phyloP scores from a whole-genome alignment of 1,140 invertebrate species.

The Sycophila sp. region DNA sequence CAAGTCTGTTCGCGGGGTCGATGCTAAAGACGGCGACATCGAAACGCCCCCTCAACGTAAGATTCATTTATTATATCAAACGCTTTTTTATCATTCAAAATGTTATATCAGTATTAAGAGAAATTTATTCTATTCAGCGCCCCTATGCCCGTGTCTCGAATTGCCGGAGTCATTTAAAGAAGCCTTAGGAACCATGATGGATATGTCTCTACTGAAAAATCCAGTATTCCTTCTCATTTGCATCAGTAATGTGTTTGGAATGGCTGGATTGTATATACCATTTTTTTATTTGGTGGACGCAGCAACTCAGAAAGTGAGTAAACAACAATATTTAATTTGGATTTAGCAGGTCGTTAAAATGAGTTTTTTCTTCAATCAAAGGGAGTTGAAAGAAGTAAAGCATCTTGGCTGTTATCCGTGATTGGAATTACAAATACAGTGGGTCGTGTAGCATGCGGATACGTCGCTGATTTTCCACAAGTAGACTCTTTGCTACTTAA shows the following conservation, averaged over 20 bases:
- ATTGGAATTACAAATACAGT: constrained; percentile 96
- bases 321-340: too few species aligned
- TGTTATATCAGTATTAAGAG: neutral
- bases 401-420: constrained; percentile 90
- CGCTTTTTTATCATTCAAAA: neutral
- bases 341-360: neutral
- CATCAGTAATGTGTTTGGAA: constrained; percentile 93
- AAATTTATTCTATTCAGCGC: constrained; percentile 50
- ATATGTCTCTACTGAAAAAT: constrained; percentile 88
- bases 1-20: constrained; percentile 70
- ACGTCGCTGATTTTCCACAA: constrained; percentile 84
- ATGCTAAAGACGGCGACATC: constrained; percentile 71
- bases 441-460: constrained; percentile 88
- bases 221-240: constrained; percentile 93
- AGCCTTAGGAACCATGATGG: constrained; percentile 91
- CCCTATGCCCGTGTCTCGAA: constrained; percentile 80
- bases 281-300: constrained; percentile 93
- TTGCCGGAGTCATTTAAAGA: constrained; percentile 84
- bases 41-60: constrained; percentile 76
- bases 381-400: constrained; percentile 78
- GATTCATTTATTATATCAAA: constrained; percentile 45
- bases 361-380: constrained; percentile 51
- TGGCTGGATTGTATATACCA: constrained; percentile 94
- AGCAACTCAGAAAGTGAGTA: constrained; percentile 69
- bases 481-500: constrained; percentile 93